Evolutionary conservation across 1,140 invertebrate genomes (phyloP).

Genomic region (Ericerus pela): DNA sequence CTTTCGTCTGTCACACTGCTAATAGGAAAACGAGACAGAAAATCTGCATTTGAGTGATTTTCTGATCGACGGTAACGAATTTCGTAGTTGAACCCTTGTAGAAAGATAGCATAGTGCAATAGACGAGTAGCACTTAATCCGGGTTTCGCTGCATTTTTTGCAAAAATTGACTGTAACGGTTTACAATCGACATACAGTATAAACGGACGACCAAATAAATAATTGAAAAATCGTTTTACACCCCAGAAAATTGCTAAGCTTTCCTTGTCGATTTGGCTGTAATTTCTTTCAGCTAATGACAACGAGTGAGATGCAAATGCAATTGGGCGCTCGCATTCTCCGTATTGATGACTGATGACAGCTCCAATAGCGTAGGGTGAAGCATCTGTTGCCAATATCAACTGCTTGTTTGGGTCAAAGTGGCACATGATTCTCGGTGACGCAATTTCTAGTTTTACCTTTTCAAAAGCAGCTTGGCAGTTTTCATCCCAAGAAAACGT

Average conservation of each 20-base stretch:
- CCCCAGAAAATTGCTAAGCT: constrained; percentile 31
- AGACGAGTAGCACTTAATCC: constrained; percentile 4
- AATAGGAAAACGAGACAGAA: constrained; percentile 13
- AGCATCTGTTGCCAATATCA: constrained; percentile 28
- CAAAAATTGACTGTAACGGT: constrained; percentile 16
- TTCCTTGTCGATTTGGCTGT: constrained; percentile 34
- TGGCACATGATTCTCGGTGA: constrained; percentile 22
- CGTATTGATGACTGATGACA: constrained; percentile 27
- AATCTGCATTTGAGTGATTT: constrained; percentile 13
- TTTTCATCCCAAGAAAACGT: constrained; percentile 17
- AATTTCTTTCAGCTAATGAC: constrained; percentile 24
- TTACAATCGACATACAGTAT: constrained; percentile 14
- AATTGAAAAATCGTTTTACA: constrained; percentile 31
- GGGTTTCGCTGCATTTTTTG: constrained; percentile 26
- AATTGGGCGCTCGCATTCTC: constrained; percentile 26
- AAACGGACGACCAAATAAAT: constrained; percentile 16
- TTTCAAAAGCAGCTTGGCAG: constrained; percentile 18
- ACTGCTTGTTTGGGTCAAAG: constrained; percentile 23
- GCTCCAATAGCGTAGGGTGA: constrained; percentile 27
- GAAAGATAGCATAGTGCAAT: constrained; percentile 12
- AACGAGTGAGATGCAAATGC: constrained; percentile 30
- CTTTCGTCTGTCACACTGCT: not conserved
- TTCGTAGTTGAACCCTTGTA: constrained; percentile 13
- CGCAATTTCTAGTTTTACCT: constrained; percentile 17
- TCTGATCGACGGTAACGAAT: constrained; percentile 12